Evolutionary conservation across 2,797 vertebrate species (phyloP), one percentile per base, ranked within the genome.

Genomic region (Apogon talboti): DNA sequence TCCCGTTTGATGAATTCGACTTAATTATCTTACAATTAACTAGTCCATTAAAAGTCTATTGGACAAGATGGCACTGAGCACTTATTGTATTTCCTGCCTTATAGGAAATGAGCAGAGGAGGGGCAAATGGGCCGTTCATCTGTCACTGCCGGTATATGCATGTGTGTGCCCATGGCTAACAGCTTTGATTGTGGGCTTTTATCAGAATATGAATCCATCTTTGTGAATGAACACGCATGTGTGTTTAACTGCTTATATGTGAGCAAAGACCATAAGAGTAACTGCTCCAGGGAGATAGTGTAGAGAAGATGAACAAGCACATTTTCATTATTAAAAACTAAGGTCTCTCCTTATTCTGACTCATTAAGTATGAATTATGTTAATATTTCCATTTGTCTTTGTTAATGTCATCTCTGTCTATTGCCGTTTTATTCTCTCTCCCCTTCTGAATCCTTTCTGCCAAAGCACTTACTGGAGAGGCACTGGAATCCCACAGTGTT

Each of bases 301-400:
- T 30, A 41, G 18, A 73, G 56, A 78, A 82, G 78, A 82, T 78
- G 76, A 88, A 71, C 65, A 67, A 65, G 35, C 63, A 71, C 64
- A 53, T 65, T 73, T 80, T 76, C 61, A 79, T 85, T 82, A 87
- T 87, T 87, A 74, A 87, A 86, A 77, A 54, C 54, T 14, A n/a
- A 56, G n/a, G 63, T 78, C 67, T 28, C 6, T 28, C 74, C 66
- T 76, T 59, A 83, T 75, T 84, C 74, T 41, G 13, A 65, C 74
- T 87, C 81, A 84, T 88, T 86, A 86, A 69, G 47, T 66, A 66
- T 82, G 71, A 80, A 72, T 74, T 53, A 74, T 75, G 74, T 83
- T 84, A 79, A 83, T 89, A 85, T 83, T 87, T 82, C 79, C 74
- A 76, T 89, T 76, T 72, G 74, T 84, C 79, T 73, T 82, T 74